Evolutionary conservation across 2,113 vertebrate species (phyloP).

Genomic region (Saccopteryx bilineata): DNA sequence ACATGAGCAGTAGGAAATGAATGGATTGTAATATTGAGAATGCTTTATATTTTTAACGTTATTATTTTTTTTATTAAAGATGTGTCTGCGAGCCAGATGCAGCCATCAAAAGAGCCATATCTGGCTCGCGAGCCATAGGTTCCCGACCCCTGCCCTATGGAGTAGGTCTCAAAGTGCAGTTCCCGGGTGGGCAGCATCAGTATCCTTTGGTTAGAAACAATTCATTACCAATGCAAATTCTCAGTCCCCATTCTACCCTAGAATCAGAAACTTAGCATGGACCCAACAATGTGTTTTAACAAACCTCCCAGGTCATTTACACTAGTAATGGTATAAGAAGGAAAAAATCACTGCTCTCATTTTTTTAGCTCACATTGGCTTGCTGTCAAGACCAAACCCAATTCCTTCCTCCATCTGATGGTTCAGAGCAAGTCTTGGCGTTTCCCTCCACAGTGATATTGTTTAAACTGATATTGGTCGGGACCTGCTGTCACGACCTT

Average conservation of each 20-base stretch:
- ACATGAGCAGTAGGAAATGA: too few species aligned
- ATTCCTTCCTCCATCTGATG: not conserved
- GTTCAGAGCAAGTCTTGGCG: not conserved
- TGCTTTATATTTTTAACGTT: too few species aligned
- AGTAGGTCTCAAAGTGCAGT: not conserved
- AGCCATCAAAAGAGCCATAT: too few species aligned
- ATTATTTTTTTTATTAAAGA: too few species aligned
- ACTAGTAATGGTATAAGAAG: not conserved
- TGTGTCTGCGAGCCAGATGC: too few species aligned
- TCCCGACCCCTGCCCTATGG: too few species aligned
- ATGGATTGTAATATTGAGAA: too few species aligned
- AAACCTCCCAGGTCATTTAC: rapidly evolving
- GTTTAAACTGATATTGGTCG: not conserved
- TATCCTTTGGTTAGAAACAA: not conserved
- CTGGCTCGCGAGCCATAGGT: too few species aligned
- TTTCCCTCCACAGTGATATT: not conserved
- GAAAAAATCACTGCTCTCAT: not conserved
- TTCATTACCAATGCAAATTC: not conserved
- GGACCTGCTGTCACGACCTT: not conserved
- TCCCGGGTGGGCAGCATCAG: not conserved
- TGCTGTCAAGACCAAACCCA: not conserved
- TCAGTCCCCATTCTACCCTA: not conserved
- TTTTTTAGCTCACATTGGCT: rapidly evolving
- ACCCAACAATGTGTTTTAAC: not conserved
- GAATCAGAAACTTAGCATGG: not conserved